A percentile compares a stretch with the other conserved stretches of the same genome.
phyloP scores from a whole-genome alignment of 2,888 invertebrate species.

The Drosophila cracens region DNA sequence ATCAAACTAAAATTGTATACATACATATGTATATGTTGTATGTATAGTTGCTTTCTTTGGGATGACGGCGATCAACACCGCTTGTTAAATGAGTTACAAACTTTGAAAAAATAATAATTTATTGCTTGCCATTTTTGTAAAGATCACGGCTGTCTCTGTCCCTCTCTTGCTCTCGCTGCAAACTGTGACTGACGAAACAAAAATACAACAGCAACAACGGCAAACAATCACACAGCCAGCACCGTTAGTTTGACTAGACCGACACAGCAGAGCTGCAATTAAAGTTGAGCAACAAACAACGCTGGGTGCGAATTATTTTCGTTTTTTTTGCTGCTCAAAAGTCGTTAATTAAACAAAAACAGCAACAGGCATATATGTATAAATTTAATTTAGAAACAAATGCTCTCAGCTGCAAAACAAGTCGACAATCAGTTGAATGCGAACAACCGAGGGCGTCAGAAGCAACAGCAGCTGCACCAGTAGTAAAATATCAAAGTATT shows the following conservation, averaged over 20 bases:
- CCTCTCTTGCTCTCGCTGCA: neutral
- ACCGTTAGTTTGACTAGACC: constrained; percentile 14
- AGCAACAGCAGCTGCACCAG: constrained; percentile 16
- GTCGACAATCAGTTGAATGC: constrained; percentile 51
- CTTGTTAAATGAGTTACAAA: neutral
- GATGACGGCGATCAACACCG: neutral
- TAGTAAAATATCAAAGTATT: constrained; percentile 21
- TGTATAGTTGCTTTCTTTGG: neutral
- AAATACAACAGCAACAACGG: neutral
- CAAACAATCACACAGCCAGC: constrained; percentile 10
- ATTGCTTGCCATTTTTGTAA: neutral
- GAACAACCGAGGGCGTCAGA: constrained; percentile 37
- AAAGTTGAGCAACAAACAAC: constrained; percentile 36
- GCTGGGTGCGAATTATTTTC: neutral
- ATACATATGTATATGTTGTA: too few relatives aligned
- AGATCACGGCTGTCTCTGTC: neutral
- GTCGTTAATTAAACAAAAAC: constrained; percentile 33
- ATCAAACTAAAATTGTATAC: neutral
- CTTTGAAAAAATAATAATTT: too few relatives aligned
- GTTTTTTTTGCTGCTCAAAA: constrained; percentile 16
- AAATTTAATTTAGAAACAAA: constrained; percentile 3
- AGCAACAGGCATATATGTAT: neutral
- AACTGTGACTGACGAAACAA: constrained; percentile 5
- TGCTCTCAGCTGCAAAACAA: constrained; percentile 23
- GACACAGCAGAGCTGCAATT: constrained; percentile 21